Base-by-base conservation (phyloP, 1,140 invertebrate species). In the Drosophila parabipectinata region DNA sequence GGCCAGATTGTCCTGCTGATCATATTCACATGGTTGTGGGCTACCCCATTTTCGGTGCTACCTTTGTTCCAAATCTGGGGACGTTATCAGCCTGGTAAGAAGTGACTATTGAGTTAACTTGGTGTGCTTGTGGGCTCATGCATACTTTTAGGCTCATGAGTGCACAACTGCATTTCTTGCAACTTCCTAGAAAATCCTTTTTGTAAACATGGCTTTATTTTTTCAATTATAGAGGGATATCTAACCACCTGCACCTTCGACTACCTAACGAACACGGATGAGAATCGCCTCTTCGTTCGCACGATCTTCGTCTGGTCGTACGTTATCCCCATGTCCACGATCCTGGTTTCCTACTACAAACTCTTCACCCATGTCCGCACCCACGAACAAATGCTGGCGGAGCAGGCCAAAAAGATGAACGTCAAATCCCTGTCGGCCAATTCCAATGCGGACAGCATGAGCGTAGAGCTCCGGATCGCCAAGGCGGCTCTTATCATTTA, bases 381-480 rank as follows among this genome's bases (percentile, higher is more conserved):
- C 21, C 96, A 97, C 89, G 96, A 97, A 80, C 94, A 95, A 79
- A 96, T 97, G 94, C 93, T 97, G 45, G 93, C 94, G 41, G 95
- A 95, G 15, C 95, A 96, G 93, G 96, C 96, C 0, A 96, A 96
- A 91, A 96, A 96, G 85, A 97, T 96, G 96, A 97, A 97, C 76
- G 95, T 96, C 0, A 96, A 96, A 78, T 96, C 95, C 0, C 85
- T 97, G 4, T 93, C 95, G 9, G 94, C 94, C 1, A 95, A 95
- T 90, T 94, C 95, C 76, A 95, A 95, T 48, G 93, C 94, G 44
- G 94, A 94, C 1, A 92, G 93, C 51, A 90, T 90, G 88, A 95
- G 94, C 62, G 94, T 95, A 2, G 95, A 96, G 82, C 94, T 96
- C 32, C 93, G 94, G 64, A 96, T 96, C 57, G 95, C 95, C 6